A percentile compares a stretch with the other conserved stretches of the same genome.
These are phyloP conservation scores for Gallinago nigripennis DNA, from an alignment of 2,797 vertebrate genomes.

Conservation along the genomic window DNA sequence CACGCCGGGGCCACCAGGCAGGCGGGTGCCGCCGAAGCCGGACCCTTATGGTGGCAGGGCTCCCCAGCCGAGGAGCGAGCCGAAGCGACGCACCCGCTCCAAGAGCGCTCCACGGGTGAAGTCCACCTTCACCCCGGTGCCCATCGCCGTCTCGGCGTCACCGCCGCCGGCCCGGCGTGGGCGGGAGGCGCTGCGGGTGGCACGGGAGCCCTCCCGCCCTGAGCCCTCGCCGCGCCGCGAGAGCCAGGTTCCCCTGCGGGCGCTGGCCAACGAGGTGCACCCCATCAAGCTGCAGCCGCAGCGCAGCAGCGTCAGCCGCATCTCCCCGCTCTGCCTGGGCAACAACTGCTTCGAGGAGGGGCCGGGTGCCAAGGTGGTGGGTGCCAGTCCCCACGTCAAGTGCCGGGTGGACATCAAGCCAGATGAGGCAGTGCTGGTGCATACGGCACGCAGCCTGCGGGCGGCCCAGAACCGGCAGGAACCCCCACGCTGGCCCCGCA, in stretches of 20 bases:
- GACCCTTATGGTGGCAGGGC: conserved; percentile 81
- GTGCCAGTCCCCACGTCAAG: conserved; percentile 87
- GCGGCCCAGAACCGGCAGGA: conserved; percentile 72
- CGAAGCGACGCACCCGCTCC: conserved; percentile 86
- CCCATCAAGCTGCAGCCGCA: conserved; percentile 95
- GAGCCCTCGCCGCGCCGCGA: conserved; percentile 85
- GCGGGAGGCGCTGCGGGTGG: conserved; percentile 76
- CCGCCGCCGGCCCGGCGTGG: conserved; percentile 78
- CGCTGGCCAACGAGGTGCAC: conserved; percentile 92
- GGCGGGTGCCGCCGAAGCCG: conserved; percentile 76
- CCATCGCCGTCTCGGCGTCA: conserved; percentile 79
- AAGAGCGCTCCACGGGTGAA: conserved; percentile 88
- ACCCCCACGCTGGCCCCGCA: conserved; percentile 78
- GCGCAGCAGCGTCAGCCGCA: conserved; percentile 84
- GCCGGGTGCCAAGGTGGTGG: conserved; percentile 72
- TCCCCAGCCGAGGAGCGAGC: conserved; percentile 72
- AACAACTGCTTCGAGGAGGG: conserved; percentile 85
- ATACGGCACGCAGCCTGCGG: conserved; percentile 78
- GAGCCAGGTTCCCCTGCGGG: conserved; percentile 77
- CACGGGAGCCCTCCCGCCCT: conserved; percentile 70
- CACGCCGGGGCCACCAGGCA: conserved; percentile 77
- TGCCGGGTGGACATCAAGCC: conserved; percentile 96
- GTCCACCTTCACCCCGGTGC: conserved; percentile 83
- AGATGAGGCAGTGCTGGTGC: conserved; percentile 88
- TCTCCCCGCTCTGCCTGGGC: conserved; percentile 88